Evolutionary conservation across 2,888 invertebrate species (phyloP).

Genomic region (Pristionchus entomophagus): DNA sequence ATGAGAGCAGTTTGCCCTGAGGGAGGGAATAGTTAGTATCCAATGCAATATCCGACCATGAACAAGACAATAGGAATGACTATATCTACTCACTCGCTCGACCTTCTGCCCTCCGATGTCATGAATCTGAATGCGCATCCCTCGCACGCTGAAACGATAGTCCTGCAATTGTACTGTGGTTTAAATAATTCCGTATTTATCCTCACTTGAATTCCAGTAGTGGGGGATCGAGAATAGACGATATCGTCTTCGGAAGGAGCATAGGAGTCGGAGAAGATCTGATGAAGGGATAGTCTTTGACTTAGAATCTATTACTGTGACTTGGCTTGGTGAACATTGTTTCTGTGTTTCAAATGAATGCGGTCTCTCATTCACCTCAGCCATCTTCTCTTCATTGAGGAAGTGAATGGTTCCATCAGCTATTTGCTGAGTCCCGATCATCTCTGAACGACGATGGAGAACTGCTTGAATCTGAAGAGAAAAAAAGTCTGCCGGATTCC

Average conservation of each 20-base stretch:
- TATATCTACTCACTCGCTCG: slow-evolving; percentile 62
- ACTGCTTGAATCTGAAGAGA: slow-evolving; percentile 33
- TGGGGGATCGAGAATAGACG: slow-evolving; percentile 69
- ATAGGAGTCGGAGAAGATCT: slow-evolving; percentile 48
- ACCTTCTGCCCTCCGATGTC: slow-evolving; percentile 73
- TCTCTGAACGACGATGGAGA: slow-evolving; percentile 37
- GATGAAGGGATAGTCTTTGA: too few relatives aligned
- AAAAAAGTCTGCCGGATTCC: too few relatives aligned
- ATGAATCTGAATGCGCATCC: slow-evolving; percentile 64
- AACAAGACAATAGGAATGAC: too few relatives aligned
- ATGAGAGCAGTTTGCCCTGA: slow-evolving; percentile 64
- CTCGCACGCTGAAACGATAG: slow-evolving; percentile 68
- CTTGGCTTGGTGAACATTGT: too few relatives aligned
- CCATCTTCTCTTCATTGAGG: slow-evolving; percentile 54
- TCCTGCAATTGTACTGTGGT: slow-evolving; percentile 50
- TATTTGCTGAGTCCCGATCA: slow-evolving; percentile 49
- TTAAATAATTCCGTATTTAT: neutral
- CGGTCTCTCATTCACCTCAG: neutral
- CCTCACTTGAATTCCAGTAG: slow-evolving; percentile 60
- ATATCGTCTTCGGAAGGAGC: slow-evolving; percentile 41
- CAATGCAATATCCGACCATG: too few relatives aligned
- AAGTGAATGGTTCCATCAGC: slow-evolving; percentile 65
- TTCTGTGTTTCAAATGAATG: neutral
- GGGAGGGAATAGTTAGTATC: neutral
- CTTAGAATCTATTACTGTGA: too few relatives aligned